Percentiles rank a stretch among this genome's conserved stretches.
Conservation (phyloP, 2,797 vertebrate species). For the Euphonia xanthogaster region DNA sequence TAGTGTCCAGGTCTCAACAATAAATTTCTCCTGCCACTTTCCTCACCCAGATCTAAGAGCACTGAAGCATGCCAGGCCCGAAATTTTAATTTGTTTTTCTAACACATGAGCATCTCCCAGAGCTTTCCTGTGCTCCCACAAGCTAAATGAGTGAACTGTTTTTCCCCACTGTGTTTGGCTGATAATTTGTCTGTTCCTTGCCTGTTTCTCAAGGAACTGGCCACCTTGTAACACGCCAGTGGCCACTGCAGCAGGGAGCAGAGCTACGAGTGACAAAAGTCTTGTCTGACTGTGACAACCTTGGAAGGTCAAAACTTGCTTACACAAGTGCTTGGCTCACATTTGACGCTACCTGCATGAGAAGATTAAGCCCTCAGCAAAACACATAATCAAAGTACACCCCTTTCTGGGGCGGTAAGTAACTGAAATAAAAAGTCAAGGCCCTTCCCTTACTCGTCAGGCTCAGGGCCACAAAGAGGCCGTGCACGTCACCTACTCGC, state of each 20-base stretch:
- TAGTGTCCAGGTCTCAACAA: neutral
- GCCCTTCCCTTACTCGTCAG: neutral
- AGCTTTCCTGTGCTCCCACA: neutral
- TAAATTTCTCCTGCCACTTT: neutral
- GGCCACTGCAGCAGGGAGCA: neutral
- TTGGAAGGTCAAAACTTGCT: neutral
- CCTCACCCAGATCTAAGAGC: neutral
- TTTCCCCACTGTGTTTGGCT: neutral
- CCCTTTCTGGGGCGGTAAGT: neutral
- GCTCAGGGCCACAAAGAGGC: neutral
- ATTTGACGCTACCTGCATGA: neutral
- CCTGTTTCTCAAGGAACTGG: neutral
- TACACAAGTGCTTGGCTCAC: neutral
- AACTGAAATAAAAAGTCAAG: neutral
- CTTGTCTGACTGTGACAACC: neutral
- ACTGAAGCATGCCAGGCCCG: neutral
- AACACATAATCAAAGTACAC: neutral
- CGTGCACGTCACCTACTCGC: slow-evolving; percentile 80
- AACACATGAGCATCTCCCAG: neutral
- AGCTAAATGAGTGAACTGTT: neutral
- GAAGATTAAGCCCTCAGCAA: neutral
- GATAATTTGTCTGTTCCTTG: neutral
- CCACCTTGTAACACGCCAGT: neutral
- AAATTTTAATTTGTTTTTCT: neutral
- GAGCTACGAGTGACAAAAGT: neutral